Percentiles rank a stretch among this genome's conserved stretches.
These are phyloP conservation scores for Erebia palarica DNA, from an alignment of 2,888 invertebrate genomes.

Conservation along the genomic window DNA sequence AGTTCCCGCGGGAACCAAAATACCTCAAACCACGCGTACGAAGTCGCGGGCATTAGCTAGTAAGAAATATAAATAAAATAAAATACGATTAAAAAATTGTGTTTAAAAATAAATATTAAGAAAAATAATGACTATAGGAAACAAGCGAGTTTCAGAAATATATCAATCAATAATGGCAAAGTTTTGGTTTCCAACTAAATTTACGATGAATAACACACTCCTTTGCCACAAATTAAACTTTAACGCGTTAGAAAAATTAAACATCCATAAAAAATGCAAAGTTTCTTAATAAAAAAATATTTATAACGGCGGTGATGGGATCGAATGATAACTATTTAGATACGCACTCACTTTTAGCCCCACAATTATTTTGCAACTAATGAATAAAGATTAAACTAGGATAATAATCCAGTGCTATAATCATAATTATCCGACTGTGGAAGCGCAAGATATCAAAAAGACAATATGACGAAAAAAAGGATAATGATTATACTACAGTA, in stretches of 20 bases:
- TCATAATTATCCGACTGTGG: slow-evolving; percentile 35
- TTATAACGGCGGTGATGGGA: slow-evolving; percentile 9
- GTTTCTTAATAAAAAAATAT: slow-evolving; percentile 13
- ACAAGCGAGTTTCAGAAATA: too few relatives aligned
- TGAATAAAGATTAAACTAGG: slow-evolving; percentile 31
- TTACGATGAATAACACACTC: neutral
- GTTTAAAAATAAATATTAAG: too few relatives aligned
- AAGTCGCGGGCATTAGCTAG: too few relatives aligned
- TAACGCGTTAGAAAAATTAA: neutral
- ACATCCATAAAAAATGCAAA: slow-evolving; percentile 11
- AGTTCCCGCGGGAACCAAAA: too few relatives aligned
- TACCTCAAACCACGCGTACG: too few relatives aligned
- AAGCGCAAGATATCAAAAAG: slow-evolving; percentile 35
- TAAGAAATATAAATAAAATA: too few relatives aligned
- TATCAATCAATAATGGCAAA: neutral
- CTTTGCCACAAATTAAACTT: neutral
- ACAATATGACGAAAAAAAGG: slow-evolving; percentile 34
- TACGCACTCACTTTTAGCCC: slow-evolving; percentile 12
- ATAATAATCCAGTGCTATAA: slow-evolving; percentile 35
- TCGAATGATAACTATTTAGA: slow-evolving; percentile 25
- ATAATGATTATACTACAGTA: slow-evolving; percentile 36
- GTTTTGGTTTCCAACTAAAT: neutral
- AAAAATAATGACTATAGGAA: too few relatives aligned
- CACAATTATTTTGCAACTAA: slow-evolving; percentile 27
- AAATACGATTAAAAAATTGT: too few relatives aligned